phyloP scores from a whole-genome alignment of 2,888 invertebrate genomes.

The Philopedon plagiatum region DNA sequence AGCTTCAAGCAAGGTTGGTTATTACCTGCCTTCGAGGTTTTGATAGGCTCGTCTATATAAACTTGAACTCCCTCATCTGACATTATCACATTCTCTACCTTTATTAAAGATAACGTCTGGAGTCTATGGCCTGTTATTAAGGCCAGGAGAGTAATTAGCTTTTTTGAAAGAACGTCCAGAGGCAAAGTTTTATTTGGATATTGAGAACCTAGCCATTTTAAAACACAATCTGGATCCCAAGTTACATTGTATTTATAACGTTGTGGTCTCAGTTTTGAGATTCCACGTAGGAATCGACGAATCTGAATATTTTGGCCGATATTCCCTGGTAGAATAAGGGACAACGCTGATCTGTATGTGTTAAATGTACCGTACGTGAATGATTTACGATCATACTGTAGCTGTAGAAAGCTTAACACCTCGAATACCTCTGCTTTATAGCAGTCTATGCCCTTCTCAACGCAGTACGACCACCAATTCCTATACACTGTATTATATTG shows the following conservation, averaged over 20 bases:
- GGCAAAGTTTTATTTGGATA: not conserved
- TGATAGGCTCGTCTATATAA: conserved; percentile 50
- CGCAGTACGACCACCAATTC: conserved; percentile 1
- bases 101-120: conserved; percentile 48
- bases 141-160: conserved; percentile 1
- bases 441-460: not conserved
- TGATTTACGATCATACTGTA: not conserved
- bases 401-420: not conserved
- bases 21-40: conserved; percentile 20
- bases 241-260: not conserved
- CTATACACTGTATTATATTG: conserved; percentile 8
- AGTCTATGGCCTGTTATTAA: not conserved
- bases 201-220: not conserved
- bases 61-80: conserved; percentile 34
- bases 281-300: not conserved
- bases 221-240: not conserved
- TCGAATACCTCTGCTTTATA: not conserved
- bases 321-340: not conserved
- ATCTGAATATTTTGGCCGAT: not conserved
- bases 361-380: conserved; percentile 6
- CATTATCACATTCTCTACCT: conserved; percentile 33
- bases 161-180: not conserved
- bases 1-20: conserved; percentile 20
- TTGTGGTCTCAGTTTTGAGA: not conserved
- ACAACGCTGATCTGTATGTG: not conserved